A percentile compares a stretch with the other conserved stretches of the same genome.
Evolutionary conservation across 2,888 invertebrate genomes (phyloP).

Genomic region (Parapristionchus giblindavisi): DNA sequence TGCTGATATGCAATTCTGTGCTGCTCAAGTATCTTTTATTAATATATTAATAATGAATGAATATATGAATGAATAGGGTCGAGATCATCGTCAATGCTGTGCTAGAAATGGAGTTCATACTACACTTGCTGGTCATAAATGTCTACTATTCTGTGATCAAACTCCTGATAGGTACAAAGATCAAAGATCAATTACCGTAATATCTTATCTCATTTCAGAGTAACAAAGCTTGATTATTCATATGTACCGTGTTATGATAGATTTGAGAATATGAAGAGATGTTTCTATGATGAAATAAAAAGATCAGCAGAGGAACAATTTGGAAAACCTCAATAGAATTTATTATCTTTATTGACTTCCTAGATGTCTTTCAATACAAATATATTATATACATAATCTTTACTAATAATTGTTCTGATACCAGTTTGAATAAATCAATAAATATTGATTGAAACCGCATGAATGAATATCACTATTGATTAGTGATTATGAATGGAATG

Average conservation of each 20-base stretch:
- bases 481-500: no score
- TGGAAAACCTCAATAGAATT: conserved; percentile 32
- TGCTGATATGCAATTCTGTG: conserved; percentile 64
- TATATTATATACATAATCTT: background rate
- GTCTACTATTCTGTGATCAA: conserved; percentile 65
- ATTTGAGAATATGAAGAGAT: conserved; percentile 66
- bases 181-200: background rate
- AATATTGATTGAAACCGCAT: no score
- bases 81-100: conserved; percentile 58
- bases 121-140: conserved; percentile 64
- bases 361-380: background rate
- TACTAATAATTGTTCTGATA: background rate
- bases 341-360: background rate
- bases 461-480: no score
- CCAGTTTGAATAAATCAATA: no score
- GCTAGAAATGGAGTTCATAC: conserved; percentile 57
- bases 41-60: background rate
- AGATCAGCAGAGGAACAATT: conserved; percentile 58
- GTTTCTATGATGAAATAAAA: conserved; percentile 66
- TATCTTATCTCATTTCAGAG: conserved; percentile 42
- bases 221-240: conserved; percentile 63
- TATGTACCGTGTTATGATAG: conserved; percentile 45
- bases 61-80: conserved; percentile 39
- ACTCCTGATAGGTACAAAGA: conserved; percentile 55
- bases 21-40: conserved; percentile 60